phyloP scores from a whole-genome alignment of 2,797 vertebrate genomes.

The Eulemur mongoz region DNA sequence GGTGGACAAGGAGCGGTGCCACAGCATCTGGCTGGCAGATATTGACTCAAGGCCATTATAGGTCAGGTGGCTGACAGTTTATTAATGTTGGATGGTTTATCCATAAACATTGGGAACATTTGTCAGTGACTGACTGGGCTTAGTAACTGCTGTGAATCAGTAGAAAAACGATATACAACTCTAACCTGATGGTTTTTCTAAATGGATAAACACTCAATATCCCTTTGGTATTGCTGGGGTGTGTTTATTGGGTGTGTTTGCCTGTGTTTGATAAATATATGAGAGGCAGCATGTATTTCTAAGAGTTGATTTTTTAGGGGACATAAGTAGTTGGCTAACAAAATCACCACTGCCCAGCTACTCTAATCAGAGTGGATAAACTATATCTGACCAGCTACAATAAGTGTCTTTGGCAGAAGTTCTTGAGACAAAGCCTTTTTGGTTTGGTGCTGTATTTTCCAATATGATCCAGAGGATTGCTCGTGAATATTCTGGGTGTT shows the following conservation, averaged over 20 bases:
- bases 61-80: neutral
- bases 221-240: neutral
- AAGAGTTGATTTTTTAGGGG: slow-evolving; percentile 18
- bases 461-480: neutral
- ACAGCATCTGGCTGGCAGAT: neutral
- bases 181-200: neutral
- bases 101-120: neutral
- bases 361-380: neutral
- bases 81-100: neutral
- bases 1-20: neutral
- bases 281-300: neutral
- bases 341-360: neutral
- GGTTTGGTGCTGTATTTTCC: neutral
- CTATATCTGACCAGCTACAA: neutral
- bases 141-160: neutral
- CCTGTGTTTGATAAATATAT: neutral
- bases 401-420: neutral
- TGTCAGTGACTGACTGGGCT: neutral
- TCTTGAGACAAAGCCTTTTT: neutral
- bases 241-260: neutral
- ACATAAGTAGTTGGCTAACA: neutral
- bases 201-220: neutral
- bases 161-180: neutral
- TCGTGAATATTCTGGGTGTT: neutral
- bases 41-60: neutral